Evolutionary conservation across 2,113 vertebrate species (phyloP).

Genomic region (Mobula birostris): DNA sequence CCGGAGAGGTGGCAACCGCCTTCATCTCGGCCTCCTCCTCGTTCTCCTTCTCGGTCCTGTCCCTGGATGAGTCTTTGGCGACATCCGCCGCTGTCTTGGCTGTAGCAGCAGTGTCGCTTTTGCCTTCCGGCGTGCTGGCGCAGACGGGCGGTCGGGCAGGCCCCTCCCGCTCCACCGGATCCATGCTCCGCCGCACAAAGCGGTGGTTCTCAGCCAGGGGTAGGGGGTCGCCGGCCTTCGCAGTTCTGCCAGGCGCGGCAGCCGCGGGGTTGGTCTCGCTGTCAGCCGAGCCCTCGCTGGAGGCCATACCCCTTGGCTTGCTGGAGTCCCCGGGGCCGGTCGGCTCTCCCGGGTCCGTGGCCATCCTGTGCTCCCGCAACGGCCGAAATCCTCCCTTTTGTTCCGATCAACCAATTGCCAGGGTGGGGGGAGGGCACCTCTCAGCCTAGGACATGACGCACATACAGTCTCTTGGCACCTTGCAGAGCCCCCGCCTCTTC

Average conservation of each 20-base stretch:
- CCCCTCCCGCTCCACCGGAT: constrained; percentile 54
- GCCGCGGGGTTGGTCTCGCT: not conserved
- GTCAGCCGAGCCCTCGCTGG: not conserved
- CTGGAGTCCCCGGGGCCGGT: constrained; percentile 76
- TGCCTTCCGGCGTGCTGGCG: constrained; percentile 39
- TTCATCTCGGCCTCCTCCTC: constrained; percentile 85
- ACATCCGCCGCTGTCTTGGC: constrained; percentile 46
- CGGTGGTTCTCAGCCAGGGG: constrained; percentile 65
- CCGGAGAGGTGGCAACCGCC: constrained; percentile 83
- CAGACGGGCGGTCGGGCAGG: constrained; percentile 39
- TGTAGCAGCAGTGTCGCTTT: constrained; percentile 42
- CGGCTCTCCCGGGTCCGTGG: constrained; percentile 81
- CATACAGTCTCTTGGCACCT: not conserved
- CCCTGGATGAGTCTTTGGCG: constrained; percentile 48
- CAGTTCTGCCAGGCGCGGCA: no score
- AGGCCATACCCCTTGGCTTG: constrained; percentile 69
- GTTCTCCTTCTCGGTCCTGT: constrained; percentile 67
- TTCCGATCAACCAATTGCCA: not conserved
- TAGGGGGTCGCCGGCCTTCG: constrained; percentile 34
- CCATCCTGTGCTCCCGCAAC: constrained; percentile 54
- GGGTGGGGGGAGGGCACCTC: no score
- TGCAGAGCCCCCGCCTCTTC: not conserved
- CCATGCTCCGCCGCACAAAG: constrained; percentile 80
- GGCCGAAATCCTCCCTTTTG: not conserved
- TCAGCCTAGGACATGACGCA: not conserved